Conservation (phyloP, 1,140 invertebrate species). For the Apocrypta bakeri region DNA sequence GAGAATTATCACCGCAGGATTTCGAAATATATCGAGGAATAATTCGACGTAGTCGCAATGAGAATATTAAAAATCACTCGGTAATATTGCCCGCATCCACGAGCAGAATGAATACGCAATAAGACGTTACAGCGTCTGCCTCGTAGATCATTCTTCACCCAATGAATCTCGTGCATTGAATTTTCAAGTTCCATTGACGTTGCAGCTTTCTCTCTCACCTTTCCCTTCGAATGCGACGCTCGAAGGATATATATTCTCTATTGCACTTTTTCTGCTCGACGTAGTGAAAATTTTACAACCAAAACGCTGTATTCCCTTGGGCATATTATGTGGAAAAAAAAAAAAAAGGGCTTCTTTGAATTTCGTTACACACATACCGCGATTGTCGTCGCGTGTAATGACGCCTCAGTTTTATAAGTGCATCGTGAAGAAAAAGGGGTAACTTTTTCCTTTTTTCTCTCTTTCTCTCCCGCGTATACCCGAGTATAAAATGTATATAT, state of each 20-base stretch:
- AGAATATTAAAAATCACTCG: constrained; percentile 11
- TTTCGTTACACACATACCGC: neutral
- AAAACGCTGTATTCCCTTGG: neutral
- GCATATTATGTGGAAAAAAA: neutral
- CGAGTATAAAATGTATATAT: no score
- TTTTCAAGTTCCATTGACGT: constrained; percentile 35
- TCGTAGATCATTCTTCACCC: constrained; percentile 41
- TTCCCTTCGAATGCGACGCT: neutral
- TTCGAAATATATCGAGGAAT: no score
- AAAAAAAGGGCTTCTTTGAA: neutral
- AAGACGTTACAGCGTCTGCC: constrained; percentile 26
- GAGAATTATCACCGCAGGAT: neutral
- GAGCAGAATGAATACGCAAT: constrained; percentile 40
- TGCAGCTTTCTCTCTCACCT: neutral
- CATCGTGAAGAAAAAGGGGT: no score
- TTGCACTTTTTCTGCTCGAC: neutral
- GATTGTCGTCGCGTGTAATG: no score
- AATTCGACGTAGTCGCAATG: neutral
- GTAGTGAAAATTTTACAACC: neutral
- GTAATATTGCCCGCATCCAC: neutral
- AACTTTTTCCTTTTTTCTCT: no score
- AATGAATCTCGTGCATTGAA: constrained; percentile 49
- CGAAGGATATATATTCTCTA: neutral
- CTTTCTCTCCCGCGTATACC: no score
- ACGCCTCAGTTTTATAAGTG: no score